These are phyloP conservation scores for Acinonyx jubatus DNA, from an alignment of 2,113 vertebrate species.

Conservation along the genomic window DNA sequence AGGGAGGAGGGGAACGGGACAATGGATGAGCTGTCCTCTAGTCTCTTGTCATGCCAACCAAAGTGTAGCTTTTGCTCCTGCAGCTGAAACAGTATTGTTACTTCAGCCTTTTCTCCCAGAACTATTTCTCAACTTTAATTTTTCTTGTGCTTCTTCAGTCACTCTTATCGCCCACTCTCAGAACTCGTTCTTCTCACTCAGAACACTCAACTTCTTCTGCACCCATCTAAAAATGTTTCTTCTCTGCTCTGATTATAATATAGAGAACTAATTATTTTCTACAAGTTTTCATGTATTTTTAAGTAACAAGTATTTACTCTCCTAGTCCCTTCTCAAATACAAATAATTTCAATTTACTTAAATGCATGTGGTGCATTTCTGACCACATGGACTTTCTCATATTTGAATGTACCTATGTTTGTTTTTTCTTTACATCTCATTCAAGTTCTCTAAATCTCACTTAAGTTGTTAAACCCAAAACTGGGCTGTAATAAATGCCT, in stretches of 20 bases:
- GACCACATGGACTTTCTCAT: background rate
- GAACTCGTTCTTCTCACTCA: background rate
- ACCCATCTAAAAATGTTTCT: background rate
- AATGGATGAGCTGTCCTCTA: background rate
- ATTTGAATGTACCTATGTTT: background rate
- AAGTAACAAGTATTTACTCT: background rate
- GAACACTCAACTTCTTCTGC: background rate
- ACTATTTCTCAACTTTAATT: constrained; percentile 47
- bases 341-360: background rate
- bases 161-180: background rate
- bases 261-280: background rate
- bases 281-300: background rate
- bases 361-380: too few species aligned
- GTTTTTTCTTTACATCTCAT: background rate
- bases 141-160: background rate
- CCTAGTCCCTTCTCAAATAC: background rate
- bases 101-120: constrained; percentile 42
- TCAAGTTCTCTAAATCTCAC: background rate
- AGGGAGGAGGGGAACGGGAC: background rate
- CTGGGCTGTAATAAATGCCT: background rate
- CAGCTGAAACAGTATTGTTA: background rate
- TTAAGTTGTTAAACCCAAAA: background rate
- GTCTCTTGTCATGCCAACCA: background rate
- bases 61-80: background rate
- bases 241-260: background rate